These are phyloP conservation scores for Symphodus melops DNA, from an alignment of 2,113 vertebrate species.

Conservation along the genomic window DNA sequence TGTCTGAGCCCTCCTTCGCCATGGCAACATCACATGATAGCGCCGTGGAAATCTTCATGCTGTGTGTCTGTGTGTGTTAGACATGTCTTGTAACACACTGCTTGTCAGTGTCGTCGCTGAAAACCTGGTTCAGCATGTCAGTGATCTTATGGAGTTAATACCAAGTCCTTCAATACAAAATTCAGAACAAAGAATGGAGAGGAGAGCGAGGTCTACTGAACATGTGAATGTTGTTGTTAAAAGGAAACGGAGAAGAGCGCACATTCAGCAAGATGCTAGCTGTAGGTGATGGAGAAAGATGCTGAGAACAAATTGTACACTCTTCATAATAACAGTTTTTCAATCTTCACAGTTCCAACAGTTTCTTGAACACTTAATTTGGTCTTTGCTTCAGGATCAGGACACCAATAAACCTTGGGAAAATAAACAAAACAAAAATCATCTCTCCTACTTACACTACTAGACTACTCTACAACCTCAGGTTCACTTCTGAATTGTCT, in stretches of 20 bases:
- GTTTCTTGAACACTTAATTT: conserved; percentile 26
- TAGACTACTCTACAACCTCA: conserved; percentile 28
- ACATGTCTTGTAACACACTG: conserved; percentile 3
- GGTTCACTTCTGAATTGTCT: conserved; percentile 2
- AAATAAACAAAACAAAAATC: conserved; percentile 11
- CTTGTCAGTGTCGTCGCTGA: conserved; percentile 17
- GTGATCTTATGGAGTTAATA: conserved; percentile 18
- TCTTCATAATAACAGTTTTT: not conserved
- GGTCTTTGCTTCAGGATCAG: conserved; percentile 7
- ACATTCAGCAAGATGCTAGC: conserved; percentile 4
- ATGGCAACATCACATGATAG: conserved; percentile 76
- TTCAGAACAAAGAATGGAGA: not conserved
- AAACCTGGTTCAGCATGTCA: conserved; percentile 22
- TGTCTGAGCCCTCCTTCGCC: conserved; percentile 67
- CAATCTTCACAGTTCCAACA: not conserved
- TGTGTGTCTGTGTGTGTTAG: conserved; percentile 12
- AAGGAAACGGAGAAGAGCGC: not conserved
- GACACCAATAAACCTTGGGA: conserved; percentile 1
- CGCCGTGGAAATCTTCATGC: conserved; percentile 39
- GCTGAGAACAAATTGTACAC: conserved; percentile 13
- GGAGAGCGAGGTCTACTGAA: not conserved
- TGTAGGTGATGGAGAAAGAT: conserved; percentile 11
- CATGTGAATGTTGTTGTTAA: not conserved
- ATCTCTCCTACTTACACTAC: conserved; percentile 31
- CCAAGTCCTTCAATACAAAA: not conserved